Evolutionary conservation across 2,888 invertebrate species (phyloP).

Genomic region (Pachydiplax longipennis): DNA sequence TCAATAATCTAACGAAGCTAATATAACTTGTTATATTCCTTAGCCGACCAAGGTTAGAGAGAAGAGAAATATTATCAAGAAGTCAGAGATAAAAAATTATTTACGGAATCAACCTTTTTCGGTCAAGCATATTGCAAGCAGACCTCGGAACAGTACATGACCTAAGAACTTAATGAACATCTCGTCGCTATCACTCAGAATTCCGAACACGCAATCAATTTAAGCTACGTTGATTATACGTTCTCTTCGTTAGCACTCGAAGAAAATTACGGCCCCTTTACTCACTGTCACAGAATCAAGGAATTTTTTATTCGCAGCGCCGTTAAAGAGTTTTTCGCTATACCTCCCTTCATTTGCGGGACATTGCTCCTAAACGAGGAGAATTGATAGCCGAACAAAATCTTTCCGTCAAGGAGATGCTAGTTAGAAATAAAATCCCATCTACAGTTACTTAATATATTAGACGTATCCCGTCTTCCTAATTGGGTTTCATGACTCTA

Average conservation of each 20-base stretch:
- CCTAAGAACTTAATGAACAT: not conserved
- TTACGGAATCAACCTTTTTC: not conserved
- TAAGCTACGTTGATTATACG: not conserved
- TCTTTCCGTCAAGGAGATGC: not conserved
- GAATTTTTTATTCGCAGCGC: not conserved
- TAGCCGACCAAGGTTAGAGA: too few relatives aligned
- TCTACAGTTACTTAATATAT: too few relatives aligned
- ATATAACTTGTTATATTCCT: too few relatives aligned
- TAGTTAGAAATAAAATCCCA: too few relatives aligned
- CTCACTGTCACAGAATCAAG: not conserved
- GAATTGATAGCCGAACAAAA: not conserved
- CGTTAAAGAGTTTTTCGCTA: not conserved
- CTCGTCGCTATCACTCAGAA: not conserved
- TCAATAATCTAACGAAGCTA: too few relatives aligned
- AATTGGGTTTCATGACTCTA: too few relatives aligned
- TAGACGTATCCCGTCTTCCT: too few relatives aligned
- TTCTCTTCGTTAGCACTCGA: not conserved
- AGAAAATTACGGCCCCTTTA: not conserved
- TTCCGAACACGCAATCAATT: not conserved
- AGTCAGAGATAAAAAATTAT: not conserved
- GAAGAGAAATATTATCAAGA: too few relatives aligned
- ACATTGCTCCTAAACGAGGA: not conserved
- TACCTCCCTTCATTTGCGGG: not conserved
- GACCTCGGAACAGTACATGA: not conserved
- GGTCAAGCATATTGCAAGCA: not conserved